Base-by-base conservation (phyloP, 2,113 vertebrate genomes). In the Pao palembangensis region DNA sequence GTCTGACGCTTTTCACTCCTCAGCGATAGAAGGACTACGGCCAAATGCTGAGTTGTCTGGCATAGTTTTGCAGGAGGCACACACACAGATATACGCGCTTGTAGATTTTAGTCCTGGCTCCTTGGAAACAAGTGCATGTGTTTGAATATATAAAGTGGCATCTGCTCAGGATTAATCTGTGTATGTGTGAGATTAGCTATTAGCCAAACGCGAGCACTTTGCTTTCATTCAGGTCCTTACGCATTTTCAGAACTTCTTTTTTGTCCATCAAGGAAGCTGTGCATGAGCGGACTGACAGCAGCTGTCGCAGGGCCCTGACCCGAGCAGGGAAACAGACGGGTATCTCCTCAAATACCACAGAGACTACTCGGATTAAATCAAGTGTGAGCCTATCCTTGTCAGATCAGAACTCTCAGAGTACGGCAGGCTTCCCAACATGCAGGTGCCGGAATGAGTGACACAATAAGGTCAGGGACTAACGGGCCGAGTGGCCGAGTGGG, bases 321-420 rank as follows among this genome's bases (percentile, higher is more conserved):
- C 64, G 63, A 79, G 70, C 42, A 18, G 18, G 8, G 41, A 69
- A 79, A 78, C 74, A 73, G 73, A 75, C 81, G 72, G 67, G 72
- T 82, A 71, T 75, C 73, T 58, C 74, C 47, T 60, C 68, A 72
- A 57, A 76, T 70, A 81, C 73, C 62, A 67, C 43, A 10, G 67
- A 85, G 72, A 85, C 80, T 68, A 75, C 53, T 66, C 73, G 74
- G 76, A 85, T 86, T 87, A 82, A 85, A 84, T 85, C 82, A 83
- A 76, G 79, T 69, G 79, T 60, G 80, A 85, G 76, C 85, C 82
- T 75, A 76, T 83, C 71, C 72, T 67, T 82, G 82, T 89, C 83
- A 87, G 74, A 87, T 87, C 85, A 81, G 63, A 86, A 81, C 68
- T 74, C 77, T 73, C 82, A 80, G 85, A 59, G 71, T 58, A 64